Base-by-base conservation (phyloP, 2,113 vertebrate species). In the Perccottus glenii region DNA sequence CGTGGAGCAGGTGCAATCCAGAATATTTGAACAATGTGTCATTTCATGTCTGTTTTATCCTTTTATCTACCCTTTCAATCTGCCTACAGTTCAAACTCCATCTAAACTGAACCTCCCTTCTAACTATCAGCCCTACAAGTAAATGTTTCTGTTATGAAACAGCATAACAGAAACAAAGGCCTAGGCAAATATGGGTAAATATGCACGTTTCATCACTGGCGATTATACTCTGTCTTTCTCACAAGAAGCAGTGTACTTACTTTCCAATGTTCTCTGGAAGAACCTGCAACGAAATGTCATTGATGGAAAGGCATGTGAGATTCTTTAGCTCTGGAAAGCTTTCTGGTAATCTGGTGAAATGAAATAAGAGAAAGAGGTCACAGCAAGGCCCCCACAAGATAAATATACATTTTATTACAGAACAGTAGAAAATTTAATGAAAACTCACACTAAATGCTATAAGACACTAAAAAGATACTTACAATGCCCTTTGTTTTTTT, bases 221-320 rank as follows among this genome's bases (percentile, higher is more conserved):
- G 44, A 75, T 77, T 65, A 80, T 49, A 43, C 40, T 15, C 48
- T 64, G 71, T 65, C 38, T 50, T 68, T 47, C 63, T 14, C 27
- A 19, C 60, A 48, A 64, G 44, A 57, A 27, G 40, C 50, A 33
- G 61, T 27, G n/a, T 38, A 95, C 96, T 97, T 95, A 99, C 98
- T 98, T 99, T 88, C 98, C 98, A 88, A 99, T 96, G 91, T 99
- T 97, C 56, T 97, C 96, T 85, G 98, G 98, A 89, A 99, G 94
- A 73, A 86, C 90, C 86, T 98, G 96, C 78, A 99, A 89, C 46
- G 98, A 99, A 93, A 99, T 96, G 89, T 99, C 98, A 87, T 99
- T 99, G 87, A 98, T 95, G 85, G 98, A 98, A 87, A 99, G 96
- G 92, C 95, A 98, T 0, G 95, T 96, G 84, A 99, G 91, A 85